Evolutionary conservation across 2,797 vertebrate species (phyloP).

Genomic region (Alectoris magna): DNA sequence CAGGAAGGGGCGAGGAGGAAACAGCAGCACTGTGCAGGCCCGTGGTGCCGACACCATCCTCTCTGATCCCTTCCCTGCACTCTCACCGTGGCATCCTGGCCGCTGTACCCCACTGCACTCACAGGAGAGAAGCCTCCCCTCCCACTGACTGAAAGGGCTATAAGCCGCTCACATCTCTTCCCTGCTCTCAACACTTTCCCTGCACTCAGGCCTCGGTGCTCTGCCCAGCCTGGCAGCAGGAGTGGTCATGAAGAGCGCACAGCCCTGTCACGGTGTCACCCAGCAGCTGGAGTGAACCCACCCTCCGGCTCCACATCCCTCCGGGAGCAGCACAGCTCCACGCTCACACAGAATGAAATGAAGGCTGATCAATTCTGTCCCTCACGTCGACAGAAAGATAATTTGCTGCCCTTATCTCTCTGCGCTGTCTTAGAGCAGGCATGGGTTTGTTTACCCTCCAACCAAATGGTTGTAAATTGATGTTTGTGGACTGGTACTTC

Average conservation of each 20-base stretch:
- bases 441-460: slow-evolving; percentile 22
- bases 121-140: neutral
- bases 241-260: neutral
- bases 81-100: accelerated
- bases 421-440: neutral
- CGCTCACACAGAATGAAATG: neutral
- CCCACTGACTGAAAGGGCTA: neutral
- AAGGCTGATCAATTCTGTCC: slow-evolving; percentile 34
- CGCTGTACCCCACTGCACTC: neutral
- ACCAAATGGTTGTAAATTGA: slow-evolving; percentile 36
- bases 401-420: slow-evolving; percentile 52
- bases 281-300: neutral
- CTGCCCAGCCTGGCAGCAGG: neutral
- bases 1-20: neutral
- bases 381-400: neutral
- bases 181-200: neutral
- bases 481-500: neutral
- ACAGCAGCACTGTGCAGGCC: neutral
- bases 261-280: neutral
- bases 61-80: neutral
- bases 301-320: neutral
- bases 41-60: neutral
- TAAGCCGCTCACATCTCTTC: neutral
- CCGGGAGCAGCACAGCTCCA: neutral
- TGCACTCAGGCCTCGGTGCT: neutral